Evolutionary conservation across 2,888 invertebrate genomes (phyloP).

Genomic region (Lithodes maja): DNA sequence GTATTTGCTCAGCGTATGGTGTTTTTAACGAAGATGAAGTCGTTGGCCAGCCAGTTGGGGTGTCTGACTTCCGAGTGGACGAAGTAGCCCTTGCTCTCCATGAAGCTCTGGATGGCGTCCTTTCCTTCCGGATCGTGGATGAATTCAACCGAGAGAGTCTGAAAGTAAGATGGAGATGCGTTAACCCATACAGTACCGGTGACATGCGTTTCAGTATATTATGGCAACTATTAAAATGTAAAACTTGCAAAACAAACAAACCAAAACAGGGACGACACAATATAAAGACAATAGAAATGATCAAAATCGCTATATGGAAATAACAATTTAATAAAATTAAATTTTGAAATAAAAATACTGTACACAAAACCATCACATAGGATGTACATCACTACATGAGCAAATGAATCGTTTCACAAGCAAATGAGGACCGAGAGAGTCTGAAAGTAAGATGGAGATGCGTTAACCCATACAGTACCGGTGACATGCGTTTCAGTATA

Average conservation of each 20-base stretch:
- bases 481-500: too few relatives aligned
- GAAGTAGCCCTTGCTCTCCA: conserved; percentile 75
- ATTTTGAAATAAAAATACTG: too few relatives aligned
- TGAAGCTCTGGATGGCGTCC: conserved; percentile 74
- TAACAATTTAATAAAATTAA: too few relatives aligned
- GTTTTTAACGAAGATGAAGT: conserved; percentile 77
- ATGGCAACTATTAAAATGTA: neutral
- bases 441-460: too few relatives aligned
- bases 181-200: neutral
- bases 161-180: conserved; percentile 21
- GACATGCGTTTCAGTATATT: neutral
- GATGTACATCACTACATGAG: neutral
- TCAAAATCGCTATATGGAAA: too few relatives aligned
- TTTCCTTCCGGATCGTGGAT: conserved; percentile 75
- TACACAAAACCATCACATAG: too few relatives aligned
- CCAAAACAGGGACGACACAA: too few relatives aligned
- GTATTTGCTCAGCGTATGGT: neutral
- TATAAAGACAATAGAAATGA: too few relatives aligned
- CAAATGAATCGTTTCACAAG: neutral
- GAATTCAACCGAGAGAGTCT: conserved; percentile 75
- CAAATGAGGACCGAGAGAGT: too few relatives aligned
- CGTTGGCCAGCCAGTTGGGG: conserved; percentile 76
- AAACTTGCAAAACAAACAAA: too few relatives aligned
- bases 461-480: too few relatives aligned
- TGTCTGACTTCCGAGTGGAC: conserved; percentile 75